Conservation (phyloP, 2,113 vertebrate genomes). For the Phalacrocorax aristotelis region DNA sequence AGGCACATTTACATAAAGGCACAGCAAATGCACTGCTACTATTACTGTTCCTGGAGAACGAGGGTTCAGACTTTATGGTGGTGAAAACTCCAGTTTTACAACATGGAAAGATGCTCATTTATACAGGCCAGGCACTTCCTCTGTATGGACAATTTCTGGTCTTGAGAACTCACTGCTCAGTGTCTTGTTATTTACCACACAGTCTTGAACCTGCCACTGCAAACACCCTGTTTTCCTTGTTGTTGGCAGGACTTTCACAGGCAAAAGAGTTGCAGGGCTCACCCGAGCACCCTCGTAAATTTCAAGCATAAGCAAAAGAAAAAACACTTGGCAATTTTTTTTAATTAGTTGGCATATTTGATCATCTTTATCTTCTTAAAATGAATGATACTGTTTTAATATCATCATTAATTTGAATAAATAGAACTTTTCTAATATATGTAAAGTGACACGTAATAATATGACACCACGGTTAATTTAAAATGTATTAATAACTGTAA, state of each 20-base stretch:
- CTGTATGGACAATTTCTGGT: not conserved
- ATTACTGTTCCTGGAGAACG: not conserved
- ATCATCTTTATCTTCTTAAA: not conserved
- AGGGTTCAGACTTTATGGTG: not conserved
- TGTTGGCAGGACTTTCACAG: not conserved
- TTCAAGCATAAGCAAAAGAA: not conserved
- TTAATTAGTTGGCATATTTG: not conserved
- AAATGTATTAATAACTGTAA: not conserved
- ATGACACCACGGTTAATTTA: not conserved
- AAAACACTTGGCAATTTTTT: not conserved
- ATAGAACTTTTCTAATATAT: not conserved
- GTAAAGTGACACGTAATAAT: not conserved
- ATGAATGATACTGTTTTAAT: not conserved
- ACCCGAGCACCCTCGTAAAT: not conserved
- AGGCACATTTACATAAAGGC: not conserved
- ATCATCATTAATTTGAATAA: not conserved
- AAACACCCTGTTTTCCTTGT: not conserved
- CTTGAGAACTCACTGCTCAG: not conserved
- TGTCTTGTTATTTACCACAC: not conserved
- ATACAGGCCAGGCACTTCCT: not conserved
- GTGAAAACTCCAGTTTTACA: not conserved
- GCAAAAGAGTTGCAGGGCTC: not conserved
- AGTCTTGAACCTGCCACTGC: not conserved
- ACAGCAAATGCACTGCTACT: rapidly evolving
- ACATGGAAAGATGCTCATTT: not conserved